Evolutionary conservation across 2,113 vertebrate genomes (phyloP).

Genomic region (Megalops atlanticus): DNA sequence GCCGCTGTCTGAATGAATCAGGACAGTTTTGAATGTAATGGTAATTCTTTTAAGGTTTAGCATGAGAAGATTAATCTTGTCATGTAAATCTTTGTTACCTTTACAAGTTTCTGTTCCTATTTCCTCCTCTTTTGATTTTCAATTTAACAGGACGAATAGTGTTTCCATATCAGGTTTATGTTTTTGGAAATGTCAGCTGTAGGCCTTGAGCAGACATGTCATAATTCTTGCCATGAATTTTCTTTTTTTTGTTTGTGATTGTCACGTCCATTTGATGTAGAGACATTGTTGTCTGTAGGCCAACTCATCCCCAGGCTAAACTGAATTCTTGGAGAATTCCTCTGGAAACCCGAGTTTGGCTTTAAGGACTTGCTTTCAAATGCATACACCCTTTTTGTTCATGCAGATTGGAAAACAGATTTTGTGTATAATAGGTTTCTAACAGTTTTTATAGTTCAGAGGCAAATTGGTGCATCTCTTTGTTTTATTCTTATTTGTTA

Average conservation of each 20-base stretch:
- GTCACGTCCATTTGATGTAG: slow-evolving; percentile 78
- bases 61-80: neutral
- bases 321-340: slow-evolving; percentile 75
- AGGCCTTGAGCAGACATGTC: slow-evolving; percentile 79
- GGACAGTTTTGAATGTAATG: neutral
- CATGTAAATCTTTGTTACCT: neutral
- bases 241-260: slow-evolving; percentile 78
- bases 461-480: neutral
- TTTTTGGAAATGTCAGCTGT: slow-evolving; percentile 71
- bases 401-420: slow-evolving; percentile 9
- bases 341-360: slow-evolving; percentile 69
- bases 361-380: slow-evolving; percentile 40
- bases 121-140: neutral
- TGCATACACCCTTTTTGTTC: slow-evolving; percentile 17
- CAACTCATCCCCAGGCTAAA: slow-evolving; percentile 77
- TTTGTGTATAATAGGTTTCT: neutral
- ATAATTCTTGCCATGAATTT: slow-evolving; percentile 70
- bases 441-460: neutral
- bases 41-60: neutral
- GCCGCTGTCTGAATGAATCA: slow-evolving; percentile 8
- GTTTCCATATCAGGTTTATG: slow-evolving; percentile 67
- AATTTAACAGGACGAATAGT: slow-evolving; percentile 45
- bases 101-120: neutral
- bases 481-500: neutral
- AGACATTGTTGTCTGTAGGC: slow-evolving; percentile 77